Base-by-base conservation (phyloP, 2,113 vertebrate species). In the Xyliphius kryptos region DNA sequence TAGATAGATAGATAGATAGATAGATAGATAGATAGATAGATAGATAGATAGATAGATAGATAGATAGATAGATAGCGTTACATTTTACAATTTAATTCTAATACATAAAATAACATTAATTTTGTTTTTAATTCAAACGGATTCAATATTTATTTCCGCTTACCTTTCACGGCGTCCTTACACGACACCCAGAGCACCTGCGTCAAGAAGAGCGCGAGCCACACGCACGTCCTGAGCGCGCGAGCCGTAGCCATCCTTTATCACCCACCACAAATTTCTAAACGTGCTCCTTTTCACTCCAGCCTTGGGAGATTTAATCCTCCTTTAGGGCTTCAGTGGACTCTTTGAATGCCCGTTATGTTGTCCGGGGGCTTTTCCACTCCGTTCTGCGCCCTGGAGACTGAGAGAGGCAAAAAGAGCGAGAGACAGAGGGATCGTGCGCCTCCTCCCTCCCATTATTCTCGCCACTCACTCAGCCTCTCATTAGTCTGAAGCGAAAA, bases 121-220 rank as follows among this genome's bases (percentile, higher is more conserved):
- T n/a, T n/a, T n/a, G n/a, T n/a, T n/a, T n/a, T n/a, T n/a, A n/a
- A n/a, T n/a, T n/a, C n/a, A n/a, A n/a, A n/a, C n/a, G n/a, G n/a
- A n/a, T n/a, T n/a, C n/a, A n/a, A n/a, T n/a, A n/a, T 22, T 6
- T 59, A n/a, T n/a, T 60, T 32, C n/a, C 22, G 61, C 86, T 86
- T 75, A 86, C 86, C 83, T 6, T 53, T 77, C 49, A 75, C 76
- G 32, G 47, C 15, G 4, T 79, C 71, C 62, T 86, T 84, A 70
- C 80, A 77, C 58, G 46, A 74, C 51, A 84, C 82, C 1, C 74
- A 52, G 1, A 80, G 74, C 69, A 85, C 80, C 80, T 79, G 85
- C 54, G 74, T 70, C 70, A 78, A 67, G 70, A 75, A 63, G 50
- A 85, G 7, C 44, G 70, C 68, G 70, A 85, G 76, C 67, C 79